Base-by-base conservation (phyloP, 2,797 vertebrate species). In the Martes flavigula region DNA sequence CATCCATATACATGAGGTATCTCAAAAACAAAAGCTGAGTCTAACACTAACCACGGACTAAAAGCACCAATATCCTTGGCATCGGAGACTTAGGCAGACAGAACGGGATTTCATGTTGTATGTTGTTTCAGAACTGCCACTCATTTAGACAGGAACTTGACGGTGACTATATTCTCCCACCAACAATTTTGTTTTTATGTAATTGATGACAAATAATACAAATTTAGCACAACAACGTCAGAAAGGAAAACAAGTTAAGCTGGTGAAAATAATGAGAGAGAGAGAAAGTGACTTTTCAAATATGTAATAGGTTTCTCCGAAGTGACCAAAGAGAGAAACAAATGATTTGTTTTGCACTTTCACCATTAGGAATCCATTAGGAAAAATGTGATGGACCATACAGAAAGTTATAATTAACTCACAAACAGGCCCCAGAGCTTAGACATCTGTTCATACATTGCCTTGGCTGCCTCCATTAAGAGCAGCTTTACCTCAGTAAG, bases 401-500 rank as follows among this genome's bases (percentile, higher is more conserved):
- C 0, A 90, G 56, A 90, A 92, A 93, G 13, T 20, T 56, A 40
- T 14, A 54, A 77, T 18, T 32, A 87, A 88, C 82, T 96, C 38
- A 89, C 7, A 85, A 62, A 43, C 30, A 70, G 73, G 23, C 30
- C n/a, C 62, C 38, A 77, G 43, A 66, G 20, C 8, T 48, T 75
- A 73, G 30, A 73, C 15, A 73, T 73, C 32, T 82, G 32, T 56
- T 68, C 12, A 62, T 46, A 85, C 20, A 85, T 2, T 38, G 85
- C 38, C 25, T 30, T 82, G 81, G 18, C 46, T 85, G 35, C 20
- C 60, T 84, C 64, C 84, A 88, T 10, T 43, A 48, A 60, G 6
- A 46, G 27, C 0, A 0, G 0, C 2, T 98, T 98, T 96, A 99
- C 99, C 99, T 99, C 99, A 0, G 99, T 99, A 91, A 99, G 98